Percentiles rank a stretch among this genome's conserved stretches.
Evolutionary conservation across 2,113 vertebrate species (phyloP).

Genomic region (Cnemophilus loriae): DNA sequence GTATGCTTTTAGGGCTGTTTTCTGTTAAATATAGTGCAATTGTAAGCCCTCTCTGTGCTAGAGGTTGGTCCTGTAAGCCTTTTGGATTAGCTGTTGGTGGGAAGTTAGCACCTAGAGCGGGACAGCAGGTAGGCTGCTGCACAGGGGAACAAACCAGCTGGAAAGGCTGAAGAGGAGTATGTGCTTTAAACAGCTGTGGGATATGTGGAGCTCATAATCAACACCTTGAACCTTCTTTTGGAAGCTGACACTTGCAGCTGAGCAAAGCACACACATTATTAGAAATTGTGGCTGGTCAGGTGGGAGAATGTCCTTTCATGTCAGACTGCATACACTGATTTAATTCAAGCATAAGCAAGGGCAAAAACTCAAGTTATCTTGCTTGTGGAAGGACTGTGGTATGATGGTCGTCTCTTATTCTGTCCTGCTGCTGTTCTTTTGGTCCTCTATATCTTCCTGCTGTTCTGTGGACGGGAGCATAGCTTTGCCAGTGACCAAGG

Average conservation of each 20-base stretch:
- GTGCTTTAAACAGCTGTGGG: neutral
- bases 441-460: rapidly evolving
- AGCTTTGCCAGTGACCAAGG: neutral
- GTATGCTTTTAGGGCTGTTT: neutral
- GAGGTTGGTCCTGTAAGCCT: neutral
- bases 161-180: neutral
- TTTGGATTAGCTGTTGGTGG: neutral
- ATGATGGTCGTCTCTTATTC: neutral
- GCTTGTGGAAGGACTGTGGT: neutral
- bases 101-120: neutral
- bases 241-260: neutral
- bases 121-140: neutral
- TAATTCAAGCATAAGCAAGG: neutral
- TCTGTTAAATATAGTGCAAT: neutral
- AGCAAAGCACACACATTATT: neutral
- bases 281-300: neutral
- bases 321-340: neutral
- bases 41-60: neutral
- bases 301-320: neutral
- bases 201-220: neutral
- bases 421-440: neutral
- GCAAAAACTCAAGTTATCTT: neutral
- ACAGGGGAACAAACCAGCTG: neutral
- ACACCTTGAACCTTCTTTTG: neutral
- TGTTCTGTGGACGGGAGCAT: neutral